Evolutionary conservation across 2,797 vertebrate genomes (phyloP).

Genomic region (Megalops cyprinoides): DNA sequence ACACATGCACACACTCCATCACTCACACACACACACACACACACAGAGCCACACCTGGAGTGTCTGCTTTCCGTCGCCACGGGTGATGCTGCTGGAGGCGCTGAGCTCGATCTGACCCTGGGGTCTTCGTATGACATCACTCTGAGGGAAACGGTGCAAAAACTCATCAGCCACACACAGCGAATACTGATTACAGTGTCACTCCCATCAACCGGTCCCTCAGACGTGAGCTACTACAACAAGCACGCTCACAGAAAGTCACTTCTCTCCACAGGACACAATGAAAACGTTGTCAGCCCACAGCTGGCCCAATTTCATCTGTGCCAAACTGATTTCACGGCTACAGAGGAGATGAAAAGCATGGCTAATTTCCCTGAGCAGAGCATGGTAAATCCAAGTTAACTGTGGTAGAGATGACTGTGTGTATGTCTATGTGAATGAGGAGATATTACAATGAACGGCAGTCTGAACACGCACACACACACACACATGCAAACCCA

Average conservation of each 20-base stretch:
- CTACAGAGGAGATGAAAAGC: neutral
- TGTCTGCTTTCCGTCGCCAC: slow-evolving; percentile 93
- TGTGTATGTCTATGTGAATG: neutral
- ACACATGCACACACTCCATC: neutral
- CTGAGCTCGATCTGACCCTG: slow-evolving; percentile 96
- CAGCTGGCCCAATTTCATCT: neutral
- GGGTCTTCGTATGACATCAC: slow-evolving; percentile 93
- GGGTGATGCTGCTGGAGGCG: slow-evolving; percentile 85
- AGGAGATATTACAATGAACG: no score
- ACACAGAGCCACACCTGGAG: slow-evolving; percentile 80
- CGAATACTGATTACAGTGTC: no score
- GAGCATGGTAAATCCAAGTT: neutral
- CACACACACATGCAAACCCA: neutral
- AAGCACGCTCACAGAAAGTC: neutral
- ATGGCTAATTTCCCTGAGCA: neutral
- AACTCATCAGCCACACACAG: neutral
- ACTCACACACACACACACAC: neutral
- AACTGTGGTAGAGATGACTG: neutral
- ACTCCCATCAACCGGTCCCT: neutral
- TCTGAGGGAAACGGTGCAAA: slow-evolving; percentile 71
- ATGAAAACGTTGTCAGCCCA: neutral
- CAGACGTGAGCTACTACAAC: neutral
- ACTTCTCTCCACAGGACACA: neutral
- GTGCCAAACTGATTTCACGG: slow-evolving; percentile 5
- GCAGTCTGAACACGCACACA: neutral